These are phyloP conservation scores for Struthio camelus DNA, from an alignment of 2,113 vertebrate species.

Conservation along the genomic window DNA sequence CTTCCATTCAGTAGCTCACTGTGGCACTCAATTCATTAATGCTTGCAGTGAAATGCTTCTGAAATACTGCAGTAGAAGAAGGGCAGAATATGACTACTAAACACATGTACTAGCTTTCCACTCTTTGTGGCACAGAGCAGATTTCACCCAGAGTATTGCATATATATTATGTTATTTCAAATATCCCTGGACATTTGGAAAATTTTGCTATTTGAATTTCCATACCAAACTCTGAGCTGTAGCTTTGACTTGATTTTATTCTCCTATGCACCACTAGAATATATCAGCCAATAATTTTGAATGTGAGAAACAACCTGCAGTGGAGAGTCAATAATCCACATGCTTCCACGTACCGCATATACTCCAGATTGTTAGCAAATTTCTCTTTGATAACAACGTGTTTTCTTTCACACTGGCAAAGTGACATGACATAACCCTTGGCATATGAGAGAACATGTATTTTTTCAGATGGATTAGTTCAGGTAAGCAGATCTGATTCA, in stretches of 20 bases:
- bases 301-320: not conserved
- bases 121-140: not conserved
- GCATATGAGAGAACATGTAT: constrained; percentile 28
- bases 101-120: not conserved
- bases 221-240: not conserved
- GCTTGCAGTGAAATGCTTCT: not conserved
- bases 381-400: constrained; percentile 37
- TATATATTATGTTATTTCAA: not conserved
- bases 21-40: not conserved
- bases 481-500: constrained; percentile 54
- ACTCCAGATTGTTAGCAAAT: constrained; percentile 40
- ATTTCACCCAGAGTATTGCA: not conserved
- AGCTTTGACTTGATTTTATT: constrained; percentile 1
- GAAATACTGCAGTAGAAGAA: not conserved
- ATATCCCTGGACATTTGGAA: not conserved
- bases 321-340: not conserved
- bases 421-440: constrained; percentile 36
- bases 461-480: constrained; percentile 55
- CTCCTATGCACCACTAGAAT: not conserved
- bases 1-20: not conserved
- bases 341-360: not conserved
- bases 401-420: constrained; percentile 1
- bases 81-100: not conserved
- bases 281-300: constrained; percentile 9
- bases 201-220: not conserved